phyloP scores from a whole-genome alignment of 2,888 invertebrate genomes.

The Endotricha flammealis region DNA sequence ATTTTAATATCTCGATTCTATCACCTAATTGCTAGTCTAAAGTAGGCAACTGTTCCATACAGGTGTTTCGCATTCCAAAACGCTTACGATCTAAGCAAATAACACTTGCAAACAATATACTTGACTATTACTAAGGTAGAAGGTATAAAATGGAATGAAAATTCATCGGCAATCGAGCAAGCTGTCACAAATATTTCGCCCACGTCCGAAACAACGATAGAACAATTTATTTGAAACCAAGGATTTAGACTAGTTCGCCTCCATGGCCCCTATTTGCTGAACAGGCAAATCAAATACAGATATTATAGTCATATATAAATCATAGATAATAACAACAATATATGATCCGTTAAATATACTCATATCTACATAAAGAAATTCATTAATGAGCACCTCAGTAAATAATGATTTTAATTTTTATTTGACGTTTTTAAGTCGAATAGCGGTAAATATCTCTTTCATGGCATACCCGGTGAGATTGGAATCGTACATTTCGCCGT shows the following conservation, averaged over 20 bases:
- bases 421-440: slow-evolving; percentile 52
- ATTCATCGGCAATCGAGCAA: slow-evolving; percentile 29
- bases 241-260: slow-evolving; percentile 39
- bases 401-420: slow-evolving; percentile 55
- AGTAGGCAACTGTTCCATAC: slow-evolving; percentile 27
- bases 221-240: slow-evolving; percentile 67
- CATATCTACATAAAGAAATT: slow-evolving; percentile 36
- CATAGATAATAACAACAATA: neutral
- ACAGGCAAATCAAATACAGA: slow-evolving; percentile 11
- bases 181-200: slow-evolving; percentile 61
- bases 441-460: slow-evolving; percentile 53
- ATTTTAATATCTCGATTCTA: slow-evolving; percentile 31
- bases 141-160: slow-evolving; percentile 43
- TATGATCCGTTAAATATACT: slow-evolving; percentile 38
- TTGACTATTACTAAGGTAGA: slow-evolving; percentile 35
- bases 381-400: slow-evolving; percentile 43
- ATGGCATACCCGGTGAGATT: slow-evolving; percentile 43
- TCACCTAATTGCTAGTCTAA: slow-evolving; percentile 39
- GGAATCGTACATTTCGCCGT: slow-evolving; percentile 45
- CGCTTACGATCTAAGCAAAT: slow-evolving; percentile 43
- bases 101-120: slow-evolving; percentile 25
- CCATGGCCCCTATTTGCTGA: slow-evolving; percentile 8
- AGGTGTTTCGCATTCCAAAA: slow-evolving; percentile 60
- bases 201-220: slow-evolving; percentile 52
- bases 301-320: neutral